A percentile compares a stretch with the other conserved stretches of the same genome.
These are phyloP conservation scores for Melieria picta DNA, from an alignment of 2,888 invertebrate species.

Conservation along the genomic window DNA sequence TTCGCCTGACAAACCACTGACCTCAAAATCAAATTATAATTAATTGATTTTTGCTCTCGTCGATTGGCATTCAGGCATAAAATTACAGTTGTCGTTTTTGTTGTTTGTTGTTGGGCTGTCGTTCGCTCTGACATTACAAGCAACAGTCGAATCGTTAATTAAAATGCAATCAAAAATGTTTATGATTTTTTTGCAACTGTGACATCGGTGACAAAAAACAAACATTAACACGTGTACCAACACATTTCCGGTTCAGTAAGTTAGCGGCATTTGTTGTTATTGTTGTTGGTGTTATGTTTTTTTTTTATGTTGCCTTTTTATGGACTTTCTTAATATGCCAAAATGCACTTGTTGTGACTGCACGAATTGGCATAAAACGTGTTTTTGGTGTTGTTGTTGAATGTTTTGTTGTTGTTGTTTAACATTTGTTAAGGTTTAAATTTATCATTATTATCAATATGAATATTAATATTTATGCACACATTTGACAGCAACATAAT, in stretches of 20 bases:
- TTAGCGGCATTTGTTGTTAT: no score
- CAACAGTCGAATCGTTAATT: constrained; percentile 16
- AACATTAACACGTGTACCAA: background rate
- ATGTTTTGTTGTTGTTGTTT: no score
- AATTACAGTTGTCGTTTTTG: background rate
- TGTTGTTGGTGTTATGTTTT: background rate
- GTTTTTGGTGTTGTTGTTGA: no score
- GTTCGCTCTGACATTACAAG: constrained; percentile 4
- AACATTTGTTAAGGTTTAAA: no score
- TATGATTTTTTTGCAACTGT: background rate
- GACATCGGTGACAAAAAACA: background rate
- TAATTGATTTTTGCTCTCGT: constrained; percentile 11
- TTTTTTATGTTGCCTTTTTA: background rate
- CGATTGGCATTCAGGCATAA: background rate
- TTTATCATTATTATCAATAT: no score
- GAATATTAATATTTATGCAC: no score
- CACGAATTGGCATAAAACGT: no score
- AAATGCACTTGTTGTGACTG: background rate
- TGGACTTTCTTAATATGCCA: constrained; percentile 11
- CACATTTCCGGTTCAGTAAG: constrained; percentile 1
- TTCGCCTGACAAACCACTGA: background rate
- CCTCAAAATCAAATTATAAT: constrained; percentile 24
- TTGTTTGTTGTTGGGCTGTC: background rate
- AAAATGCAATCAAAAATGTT: constrained; percentile 11
- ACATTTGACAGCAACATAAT: no score